Evolutionary conservation across 2,888 invertebrate species (phyloP), one percentile per base, ranked within the genome.

Genomic region (Apocheima hispidaria): DNA sequence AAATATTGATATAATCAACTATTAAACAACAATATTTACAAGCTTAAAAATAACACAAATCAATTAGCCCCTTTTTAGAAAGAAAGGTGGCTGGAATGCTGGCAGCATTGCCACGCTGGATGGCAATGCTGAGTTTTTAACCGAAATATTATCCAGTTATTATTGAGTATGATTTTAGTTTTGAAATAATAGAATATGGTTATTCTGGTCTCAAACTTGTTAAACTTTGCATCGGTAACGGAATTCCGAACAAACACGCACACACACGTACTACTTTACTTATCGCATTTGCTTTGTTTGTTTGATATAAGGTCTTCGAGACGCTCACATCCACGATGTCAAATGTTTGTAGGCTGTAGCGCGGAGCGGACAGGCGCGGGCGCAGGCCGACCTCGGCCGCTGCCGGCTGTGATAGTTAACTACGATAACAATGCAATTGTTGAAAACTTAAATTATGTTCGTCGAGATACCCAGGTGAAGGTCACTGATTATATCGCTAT

Each of bases 381-480:
- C 41, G 20, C 5, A 21, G 21, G 12, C 5, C 63, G 69, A 60
- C 74, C 74, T 72, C 72, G 65, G 16, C 43, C 28, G 50, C 68
- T 49, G 63, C 69, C 66, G 67, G 63, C 66, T 70, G 70, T 74
- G 78, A 77, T 82, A 81, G 59, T 78, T 75, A 75, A 56, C 52
- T 40, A 28, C 75, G 81, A 82, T 83, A 84, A 83, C 83, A 79
- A 79, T 80, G 75, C 77, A 80, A 85, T 86, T 86, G 86, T 86
- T 85, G 79, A 83, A 83, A 84, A 85, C 84, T 79, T 81, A 79
- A 82, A 81, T 78, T 77, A 79, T 81, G 78, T 75, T 77, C 77
- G 73, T 73, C 74, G 72, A 76, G 78, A 79, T 78, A 77, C 76
- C 64, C 64, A 64, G 67, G 73, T 74, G 81, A 84, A 85, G 84